phyloP scores from a whole-genome alignment of 2,888 invertebrate species.

The Erebia palarica region DNA sequence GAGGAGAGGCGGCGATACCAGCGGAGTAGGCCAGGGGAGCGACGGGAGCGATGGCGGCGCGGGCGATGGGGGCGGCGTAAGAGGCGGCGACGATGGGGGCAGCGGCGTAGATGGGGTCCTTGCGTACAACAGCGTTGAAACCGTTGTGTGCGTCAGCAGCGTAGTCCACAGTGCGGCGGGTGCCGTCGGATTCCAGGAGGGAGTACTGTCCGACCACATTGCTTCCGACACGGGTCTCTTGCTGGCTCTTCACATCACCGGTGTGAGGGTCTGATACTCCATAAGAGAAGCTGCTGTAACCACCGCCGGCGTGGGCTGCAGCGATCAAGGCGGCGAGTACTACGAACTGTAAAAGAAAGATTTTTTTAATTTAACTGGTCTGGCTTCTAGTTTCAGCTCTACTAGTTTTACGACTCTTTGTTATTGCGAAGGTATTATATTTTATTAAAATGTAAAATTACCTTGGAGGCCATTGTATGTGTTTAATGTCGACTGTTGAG shows the following conservation, averaged over 20 bases:
- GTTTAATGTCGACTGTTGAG: slow-evolving; percentile 38
- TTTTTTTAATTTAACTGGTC: background rate
- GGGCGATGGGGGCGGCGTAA: slow-evolving; percentile 45
- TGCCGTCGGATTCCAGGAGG: slow-evolving; percentile 83
- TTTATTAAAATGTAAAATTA: slow-evolving; percentile 26
- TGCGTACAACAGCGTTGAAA: slow-evolving; percentile 82
- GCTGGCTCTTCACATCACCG: slow-evolving; percentile 81
- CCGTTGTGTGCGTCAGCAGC: slow-evolving; percentile 71
- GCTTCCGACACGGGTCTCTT: slow-evolving; percentile 85
- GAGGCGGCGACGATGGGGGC: slow-evolving; percentile 48
- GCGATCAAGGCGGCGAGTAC: slow-evolving; percentile 16
- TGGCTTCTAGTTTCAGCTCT: background rate
- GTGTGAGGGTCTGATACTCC: slow-evolving; percentile 76
- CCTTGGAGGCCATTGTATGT: slow-evolving; percentile 41
- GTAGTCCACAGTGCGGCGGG: slow-evolving; percentile 84
- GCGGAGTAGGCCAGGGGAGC: slow-evolving; percentile 9
- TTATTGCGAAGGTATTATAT: background rate
- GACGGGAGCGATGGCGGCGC: background rate
- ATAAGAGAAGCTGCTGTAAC: slow-evolving; percentile 75
- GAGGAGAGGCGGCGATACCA: slow-evolving; percentile 16
- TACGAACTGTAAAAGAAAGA: slow-evolving; percentile 7
- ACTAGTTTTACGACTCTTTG: background rate
- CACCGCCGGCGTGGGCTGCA: slow-evolving; percentile 32
- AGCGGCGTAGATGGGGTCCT: slow-evolving; percentile 63
- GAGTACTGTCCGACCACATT: slow-evolving; percentile 82